phyloP scores from a whole-genome alignment of 1,140 invertebrate species.

The Copidosoma floridanum region DNA sequence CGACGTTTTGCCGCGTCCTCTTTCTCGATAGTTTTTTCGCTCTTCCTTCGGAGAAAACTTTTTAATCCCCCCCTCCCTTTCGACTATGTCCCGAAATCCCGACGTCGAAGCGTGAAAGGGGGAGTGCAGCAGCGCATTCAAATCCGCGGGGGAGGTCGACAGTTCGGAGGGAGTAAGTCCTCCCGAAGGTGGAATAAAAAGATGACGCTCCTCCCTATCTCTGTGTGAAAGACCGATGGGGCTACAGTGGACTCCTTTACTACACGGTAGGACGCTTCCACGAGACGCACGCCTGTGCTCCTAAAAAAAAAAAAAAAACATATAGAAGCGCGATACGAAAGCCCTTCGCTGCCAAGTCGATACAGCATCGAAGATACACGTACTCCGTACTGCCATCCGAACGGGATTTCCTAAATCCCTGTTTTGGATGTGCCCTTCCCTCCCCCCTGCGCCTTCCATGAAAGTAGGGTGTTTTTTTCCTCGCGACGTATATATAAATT shows the following conservation, averaged over 20 bases:
- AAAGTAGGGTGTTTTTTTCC: constrained; percentile 1
- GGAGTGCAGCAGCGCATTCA: constrained; percentile 27
- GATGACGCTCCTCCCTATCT: neutral
- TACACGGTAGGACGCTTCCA: too few species aligned
- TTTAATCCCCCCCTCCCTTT: constrained; percentile 7
- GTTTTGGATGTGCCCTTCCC: constrained; percentile 47
- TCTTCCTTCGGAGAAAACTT: constrained; percentile 10
- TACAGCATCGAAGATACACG: too few species aligned
- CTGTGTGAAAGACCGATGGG: too few species aligned
- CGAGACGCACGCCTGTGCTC: too few species aligned
- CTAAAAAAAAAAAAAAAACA: too few species aligned
- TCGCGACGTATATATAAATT: too few species aligned
- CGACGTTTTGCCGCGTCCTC: neutral
- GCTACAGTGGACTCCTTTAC: too few species aligned
- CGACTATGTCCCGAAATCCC: constrained; percentile 12
- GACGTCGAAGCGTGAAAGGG: constrained; percentile 19
- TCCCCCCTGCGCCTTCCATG: constrained; percentile 17
- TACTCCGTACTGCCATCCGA: too few species aligned
- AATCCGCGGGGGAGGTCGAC: constrained; percentile 26
- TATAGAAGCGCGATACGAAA: too few species aligned
- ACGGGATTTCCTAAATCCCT: constrained; percentile 50
- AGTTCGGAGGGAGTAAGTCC: constrained; percentile 13
- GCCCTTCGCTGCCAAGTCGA: too few species aligned
- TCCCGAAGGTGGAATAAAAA: constrained; percentile 25
- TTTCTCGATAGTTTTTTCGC: neutral